A percentile compares a stretch with the other conserved stretches of the same genome.
phyloP scores from a whole-genome alignment of 2,888 invertebrate genomes.

The Lagria hirta region DNA sequence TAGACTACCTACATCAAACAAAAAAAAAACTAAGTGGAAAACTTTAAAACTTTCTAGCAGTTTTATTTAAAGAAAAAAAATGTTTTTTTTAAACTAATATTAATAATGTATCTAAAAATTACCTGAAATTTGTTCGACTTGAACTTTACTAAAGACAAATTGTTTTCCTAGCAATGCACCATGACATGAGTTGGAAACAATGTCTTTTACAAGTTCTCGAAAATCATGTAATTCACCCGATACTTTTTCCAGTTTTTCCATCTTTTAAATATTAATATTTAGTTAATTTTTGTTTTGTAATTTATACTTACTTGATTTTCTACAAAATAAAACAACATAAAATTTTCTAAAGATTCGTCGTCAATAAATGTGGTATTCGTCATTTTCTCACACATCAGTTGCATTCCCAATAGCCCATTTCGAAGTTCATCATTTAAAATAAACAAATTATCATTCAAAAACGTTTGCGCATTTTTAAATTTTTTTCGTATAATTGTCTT shows the following conservation, averaged over 20 bases:
- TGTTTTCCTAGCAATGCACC: conserved; percentile 73
- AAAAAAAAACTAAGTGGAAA: conserved; percentile 4
- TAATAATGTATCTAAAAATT: conserved; percentile 2
- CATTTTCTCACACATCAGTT: conserved; percentile 68
- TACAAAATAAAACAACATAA: conserved; percentile 67
- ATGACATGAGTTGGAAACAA: conserved; percentile 71
- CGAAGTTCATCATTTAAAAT: conserved; percentile 72
- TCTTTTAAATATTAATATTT: no score
- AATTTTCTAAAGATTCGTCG: conserved; percentile 55
- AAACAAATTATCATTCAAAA: conserved; percentile 70
- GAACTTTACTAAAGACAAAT: conserved; percentile 73
- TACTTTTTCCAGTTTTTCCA: conserved; percentile 52
- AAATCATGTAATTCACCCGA: conserved; percentile 54
- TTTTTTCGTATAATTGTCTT: conserved; percentile 66
- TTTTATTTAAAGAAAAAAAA: no score
- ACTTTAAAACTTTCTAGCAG: no score
- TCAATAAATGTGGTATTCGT: conserved; percentile 65
- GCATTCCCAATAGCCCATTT: conserved; percentile 70
- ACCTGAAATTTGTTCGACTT: conserved; percentile 39
- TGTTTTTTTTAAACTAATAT: background rate
- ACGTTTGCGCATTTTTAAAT: conserved; percentile 60
- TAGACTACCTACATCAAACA: no score
- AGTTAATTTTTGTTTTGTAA: no score
- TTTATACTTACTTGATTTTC: conserved; percentile 66
- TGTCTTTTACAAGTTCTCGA: conserved; percentile 58